Conservation (phyloP, 1,140 invertebrate species). For the Neelides sp. region DNA sequence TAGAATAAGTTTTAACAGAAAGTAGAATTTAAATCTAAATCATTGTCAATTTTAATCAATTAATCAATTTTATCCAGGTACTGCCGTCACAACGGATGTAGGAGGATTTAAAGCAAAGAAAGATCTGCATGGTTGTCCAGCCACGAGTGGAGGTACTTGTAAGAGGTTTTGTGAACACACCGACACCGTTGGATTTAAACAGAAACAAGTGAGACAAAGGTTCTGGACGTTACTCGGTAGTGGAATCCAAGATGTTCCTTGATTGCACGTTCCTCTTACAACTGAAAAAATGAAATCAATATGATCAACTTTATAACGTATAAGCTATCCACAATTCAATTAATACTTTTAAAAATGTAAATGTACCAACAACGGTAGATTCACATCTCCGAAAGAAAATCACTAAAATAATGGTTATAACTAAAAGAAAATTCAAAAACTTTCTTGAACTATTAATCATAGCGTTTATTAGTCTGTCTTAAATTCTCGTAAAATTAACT, state of each 20-base stretch:
- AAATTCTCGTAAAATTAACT: too few relatives aligned
- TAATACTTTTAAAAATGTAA: conserved; percentile 13
- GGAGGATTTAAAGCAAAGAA: background rate
- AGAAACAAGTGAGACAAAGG: conserved; percentile 14
- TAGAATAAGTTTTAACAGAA: too few relatives aligned
- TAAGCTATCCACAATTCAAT: background rate
- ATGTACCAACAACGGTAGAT: conserved; percentile 3
- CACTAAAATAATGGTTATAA: background rate
- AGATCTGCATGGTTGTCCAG: background rate
- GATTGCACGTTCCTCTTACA: background rate
- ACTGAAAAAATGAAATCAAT: background rate
- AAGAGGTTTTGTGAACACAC: conserved; percentile 13
- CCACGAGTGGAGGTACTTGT: background rate
- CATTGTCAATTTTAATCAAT: background rate
- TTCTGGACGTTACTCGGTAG: conserved; percentile 10
- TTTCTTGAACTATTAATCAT: too few relatives aligned
- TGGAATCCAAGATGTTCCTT: conserved; percentile 10
- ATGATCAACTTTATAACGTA: background rate
- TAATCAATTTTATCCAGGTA: background rate
- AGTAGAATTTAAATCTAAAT: background rate
- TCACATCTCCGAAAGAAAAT: background rate
- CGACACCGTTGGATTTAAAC: conserved; percentile 8
- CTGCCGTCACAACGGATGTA: background rate
- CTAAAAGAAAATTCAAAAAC: background rate
- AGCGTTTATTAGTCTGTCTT: too few relatives aligned